Percentiles rank a stretch among this genome's conserved stretches.
phyloP scores from a whole-genome alignment of 2,888 invertebrate species.

The Cephus rjabovi region DNA sequence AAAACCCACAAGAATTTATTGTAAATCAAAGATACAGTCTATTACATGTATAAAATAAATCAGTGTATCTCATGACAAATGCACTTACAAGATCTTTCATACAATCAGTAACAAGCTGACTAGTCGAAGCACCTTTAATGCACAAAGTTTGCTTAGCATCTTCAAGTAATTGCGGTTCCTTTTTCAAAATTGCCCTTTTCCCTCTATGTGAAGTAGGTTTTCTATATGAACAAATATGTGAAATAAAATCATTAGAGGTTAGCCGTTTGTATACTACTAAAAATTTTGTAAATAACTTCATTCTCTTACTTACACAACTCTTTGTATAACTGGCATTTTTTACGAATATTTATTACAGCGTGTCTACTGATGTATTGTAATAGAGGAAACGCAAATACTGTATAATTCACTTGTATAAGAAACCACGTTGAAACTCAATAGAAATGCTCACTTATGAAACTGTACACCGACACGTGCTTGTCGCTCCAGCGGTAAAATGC shows the following conservation, averaged over 20 bases:
- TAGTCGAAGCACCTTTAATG: constrained; percentile 85
- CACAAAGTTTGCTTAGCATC: constrained; percentile 87
- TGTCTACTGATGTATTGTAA: not conserved
- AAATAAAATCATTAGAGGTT: not conserved
- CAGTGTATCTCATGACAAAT: not conserved
- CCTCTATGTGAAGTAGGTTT: constrained; percentile 91
- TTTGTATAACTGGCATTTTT: constrained; percentile 58
- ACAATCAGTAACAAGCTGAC: constrained; percentile 76
- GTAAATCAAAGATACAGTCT: constrained; percentile 7
- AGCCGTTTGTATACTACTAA: not conserved
- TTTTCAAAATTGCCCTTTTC: constrained; percentile 83
- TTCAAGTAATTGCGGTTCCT: constrained; percentile 91
- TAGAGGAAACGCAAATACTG: not conserved
- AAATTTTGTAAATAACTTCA: not conserved
- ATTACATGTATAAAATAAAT: constrained; percentile 11
- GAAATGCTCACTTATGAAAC: not conserved
- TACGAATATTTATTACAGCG: not conserved
- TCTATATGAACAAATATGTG: constrained; percentile 67
- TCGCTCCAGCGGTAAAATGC: not conserved
- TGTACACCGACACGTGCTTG: not conserved
- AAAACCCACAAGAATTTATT: constrained; percentile 37
- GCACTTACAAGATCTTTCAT: constrained; percentile 83
- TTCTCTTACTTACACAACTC: constrained; percentile 62
- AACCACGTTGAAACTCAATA: not conserved
- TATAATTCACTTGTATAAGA: not conserved